Evolutionary conservation across 2,113 vertebrate genomes (phyloP).

Genomic region (Grammomys dolichurus): DNA sequence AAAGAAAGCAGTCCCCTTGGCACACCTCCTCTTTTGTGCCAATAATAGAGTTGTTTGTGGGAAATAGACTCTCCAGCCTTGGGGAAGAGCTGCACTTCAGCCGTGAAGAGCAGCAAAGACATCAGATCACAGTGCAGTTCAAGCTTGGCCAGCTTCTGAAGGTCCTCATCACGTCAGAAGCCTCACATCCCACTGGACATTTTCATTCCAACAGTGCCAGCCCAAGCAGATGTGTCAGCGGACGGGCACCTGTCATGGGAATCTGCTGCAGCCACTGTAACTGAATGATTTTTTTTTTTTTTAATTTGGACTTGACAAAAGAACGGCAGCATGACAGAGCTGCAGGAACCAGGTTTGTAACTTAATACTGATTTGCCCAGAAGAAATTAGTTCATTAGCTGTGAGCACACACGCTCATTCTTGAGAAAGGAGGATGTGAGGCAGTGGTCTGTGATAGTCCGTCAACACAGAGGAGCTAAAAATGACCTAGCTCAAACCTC

Average conservation of each 20-base stretch:
- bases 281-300: not conserved
- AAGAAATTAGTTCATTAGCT: slow-evolving; percentile 81
- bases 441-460: slow-evolving; percentile 61
- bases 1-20: slow-evolving; percentile 27
- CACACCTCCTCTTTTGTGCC: not conserved
- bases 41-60: not conserved
- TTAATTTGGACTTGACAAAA: slow-evolving; percentile 51
- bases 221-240: slow-evolving; percentile 25
- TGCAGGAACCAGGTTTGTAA: slow-evolving; percentile 70
- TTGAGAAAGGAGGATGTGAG: slow-evolving; percentile 54
- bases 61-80: not conserved
- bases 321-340: not conserved
- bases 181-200: not conserved
- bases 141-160: slow-evolving; percentile 20
- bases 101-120: not conserved
- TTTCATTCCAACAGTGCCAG: slow-evolving; percentile 57
- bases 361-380: slow-evolving; percentile 67
- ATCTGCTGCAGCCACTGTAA: not conserved
- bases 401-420: slow-evolving; percentile 65
- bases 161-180: slow-evolving; percentile 49
- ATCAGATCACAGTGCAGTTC: slow-evolving; percentile 27
- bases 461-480: slow-evolving; percentile 65
- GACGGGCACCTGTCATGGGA: not conserved
- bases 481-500: slow-evolving; percentile 60
- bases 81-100: slow-evolving; percentile 6